Evolutionary conservation across 37 sponge, comb jelly and placozoan genomes (phyloP), one percentile per base, ranked within the genome.

Genomic region (Eunapius fragilis): DNA sequence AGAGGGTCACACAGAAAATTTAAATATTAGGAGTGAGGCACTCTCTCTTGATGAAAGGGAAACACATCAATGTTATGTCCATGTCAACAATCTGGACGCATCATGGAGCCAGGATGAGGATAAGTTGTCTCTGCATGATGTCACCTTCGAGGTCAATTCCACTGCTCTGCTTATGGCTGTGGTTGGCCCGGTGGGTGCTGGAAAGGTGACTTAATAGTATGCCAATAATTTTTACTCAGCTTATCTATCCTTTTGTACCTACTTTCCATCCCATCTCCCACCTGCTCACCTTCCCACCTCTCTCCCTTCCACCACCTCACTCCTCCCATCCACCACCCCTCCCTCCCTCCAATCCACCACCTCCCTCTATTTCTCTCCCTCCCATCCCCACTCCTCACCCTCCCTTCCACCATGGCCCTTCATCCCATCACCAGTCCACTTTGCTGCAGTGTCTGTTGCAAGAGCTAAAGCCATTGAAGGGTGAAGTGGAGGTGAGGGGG

Each of bases 151-250:
- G n/a, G 85, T 89, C 68, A 72, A 79, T 19, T 58, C 58, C 14
- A 58, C 58, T 58, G 58, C 58, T 19, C 83, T 85, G 32, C 80
- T 91, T 41, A 45, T 91, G 71, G 88, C 92, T 50, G 75, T 91
- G 37, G 88, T 91, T 45, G 92, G 92, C 28, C 85, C 92, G 70
- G 92, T 91, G 75, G 92, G 92, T 81, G 68, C 88, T 37, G 92
- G 92, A 74, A 91, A 91, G 92, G 92, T 91, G 79, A 25, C 67
- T 28, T 12, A 13, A 13, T 31, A 32, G 78, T 77, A 17, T 31
- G 37, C 25, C 23, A 0, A 17, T 68, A 37, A 32, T 30, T 30
- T n/a, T 3, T 31, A 34, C 2, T 5, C 24, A 47, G 14, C 33
- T 38, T 7, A 37, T 17, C 31, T 37, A 1, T 11, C 73, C 6